phyloP scores from a whole-genome alignment of 2,888 invertebrate species.

The Lithophane semibrunnea region DNA sequence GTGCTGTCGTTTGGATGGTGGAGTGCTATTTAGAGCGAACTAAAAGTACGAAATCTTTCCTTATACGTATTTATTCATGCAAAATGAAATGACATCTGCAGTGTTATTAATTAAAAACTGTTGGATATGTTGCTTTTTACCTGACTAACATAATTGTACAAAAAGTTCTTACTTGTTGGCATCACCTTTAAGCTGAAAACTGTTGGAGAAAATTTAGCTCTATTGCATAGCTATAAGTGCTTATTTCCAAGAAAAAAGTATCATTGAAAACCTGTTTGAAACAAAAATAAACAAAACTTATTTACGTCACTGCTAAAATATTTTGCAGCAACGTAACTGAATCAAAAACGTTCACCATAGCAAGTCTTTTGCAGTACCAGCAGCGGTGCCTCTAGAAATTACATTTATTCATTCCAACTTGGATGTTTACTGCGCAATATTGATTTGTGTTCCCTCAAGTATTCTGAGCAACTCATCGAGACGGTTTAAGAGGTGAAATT shows the following conservation, averaged over 20 bases:
- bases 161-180: neutral
- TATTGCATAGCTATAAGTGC: neutral
- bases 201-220: neutral
- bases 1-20: neutral
- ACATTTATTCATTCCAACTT: slow-evolving; percentile 53
- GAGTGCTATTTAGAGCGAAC: slow-evolving; percentile 9
- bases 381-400: slow-evolving; percentile 33
- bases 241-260: neutral
- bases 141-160: neutral
- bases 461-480: slow-evolving; percentile 43
- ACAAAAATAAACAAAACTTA: slow-evolving; percentile 19
- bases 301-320: slow-evolving; percentile 24
- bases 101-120: neutral
- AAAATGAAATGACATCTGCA: neutral
- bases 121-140: neutral
- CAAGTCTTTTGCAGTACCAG: slow-evolving; percentile 12
- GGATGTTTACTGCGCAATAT: slow-evolving; percentile 50
- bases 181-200: neutral
- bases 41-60: neutral
- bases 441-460: slow-evolving; percentile 51
- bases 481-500: slow-evolving; percentile 37
- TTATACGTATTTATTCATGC: slow-evolving; percentile 10
- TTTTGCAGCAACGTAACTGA: slow-evolving; percentile 39
- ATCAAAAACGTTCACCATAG: slow-evolving; percentile 43
- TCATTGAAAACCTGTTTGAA: neutral